Evolutionary conservation across 2,797 vertebrate genomes (phyloP), one percentile per base, ranked within the genome.

Genomic region (Threskiornis aethiopicus): DNA sequence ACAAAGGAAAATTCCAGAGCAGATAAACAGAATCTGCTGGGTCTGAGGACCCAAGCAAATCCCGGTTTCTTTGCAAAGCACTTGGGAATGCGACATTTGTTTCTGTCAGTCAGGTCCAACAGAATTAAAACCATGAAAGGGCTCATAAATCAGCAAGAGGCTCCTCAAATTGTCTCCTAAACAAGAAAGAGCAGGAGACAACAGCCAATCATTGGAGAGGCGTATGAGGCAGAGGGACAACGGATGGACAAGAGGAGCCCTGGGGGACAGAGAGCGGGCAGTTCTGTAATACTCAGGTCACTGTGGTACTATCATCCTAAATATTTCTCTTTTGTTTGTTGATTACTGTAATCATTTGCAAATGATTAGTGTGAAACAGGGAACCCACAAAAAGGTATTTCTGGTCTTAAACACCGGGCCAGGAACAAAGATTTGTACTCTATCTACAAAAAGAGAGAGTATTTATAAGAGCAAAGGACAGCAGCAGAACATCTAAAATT

Each of bases 31-130:
- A 72, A 91, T 65, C 55, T 84, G 52, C 44, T 37, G 51, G 5
- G 20, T 58, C 62, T 89, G 67, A 92, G 51, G 70, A 81, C 81
- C 14, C 2, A 22, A 75, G 49, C 47, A 94, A 92, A 84, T 54
- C 49, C 59, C 3, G 0, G 0, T 72, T 91, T 89, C 80, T 88
- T 80, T 91, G 54, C 61, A 92, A 81, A 90, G 61, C 42, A 35
- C 47, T 81, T 64, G 78, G 54, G 92, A 88, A 94, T 64, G 84
- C 70, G 82, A 52, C 72, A 94, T 76, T 90, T 96, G 84, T 89
- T 96, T 93, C 84, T 94, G 82, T 76, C 93, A 78, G 54, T 93
- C 84, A 84, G 39, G 33, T 75, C 17, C 65, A 84, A 64, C 52
- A 25, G 57, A 87, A 75, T 71, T 87, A 85, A 93, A 94, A 71